Evolutionary conservation across 2,888 invertebrate genomes (phyloP).

Genomic region (Hydraecia micacea): DNA sequence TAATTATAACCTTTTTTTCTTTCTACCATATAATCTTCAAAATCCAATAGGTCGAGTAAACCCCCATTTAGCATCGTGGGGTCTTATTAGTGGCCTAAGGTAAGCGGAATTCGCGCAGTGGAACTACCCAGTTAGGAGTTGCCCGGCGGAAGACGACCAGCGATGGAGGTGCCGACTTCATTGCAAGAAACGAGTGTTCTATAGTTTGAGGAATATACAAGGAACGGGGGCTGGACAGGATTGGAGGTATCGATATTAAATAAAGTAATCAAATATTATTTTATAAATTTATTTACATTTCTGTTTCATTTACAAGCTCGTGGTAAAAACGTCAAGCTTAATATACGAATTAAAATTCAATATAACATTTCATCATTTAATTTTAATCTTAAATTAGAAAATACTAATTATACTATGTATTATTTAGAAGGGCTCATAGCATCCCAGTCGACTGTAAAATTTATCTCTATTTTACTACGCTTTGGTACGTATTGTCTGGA

Average conservation of each 20-base stretch:
- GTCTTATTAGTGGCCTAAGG: too few species aligned
- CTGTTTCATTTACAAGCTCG: slow-evolving; percentile 74
- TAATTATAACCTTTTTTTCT: too few species aligned
- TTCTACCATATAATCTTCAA: too few species aligned
- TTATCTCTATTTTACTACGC: slow-evolving; percentile 91
- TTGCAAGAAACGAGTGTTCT: background rate
- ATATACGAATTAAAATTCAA: slow-evolving; percentile 28
- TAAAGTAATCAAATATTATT: slow-evolving; percentile 3
- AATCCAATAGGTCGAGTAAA: too few species aligned
- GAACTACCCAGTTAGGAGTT: background rate
- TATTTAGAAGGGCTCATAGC: slow-evolving; percentile 51
- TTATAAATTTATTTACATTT: slow-evolving; percentile 66
- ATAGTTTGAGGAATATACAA: background rate
- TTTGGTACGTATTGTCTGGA: slow-evolving; percentile 92
- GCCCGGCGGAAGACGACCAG: background rate
- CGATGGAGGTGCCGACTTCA: background rate
- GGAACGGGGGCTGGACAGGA: background rate
- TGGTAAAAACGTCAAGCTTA: slow-evolving; percentile 45
- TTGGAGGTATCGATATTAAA: background rate
- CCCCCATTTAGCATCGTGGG: too few species aligned
- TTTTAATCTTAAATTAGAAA: slow-evolving; percentile 15
- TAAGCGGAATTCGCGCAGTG: background rate
- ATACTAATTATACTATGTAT: background rate
- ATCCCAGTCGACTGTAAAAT: slow-evolving; percentile 92
- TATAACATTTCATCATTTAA: slow-evolving; percentile 32